Conservation (phyloP, 2,797 vertebrate species). For the Anas bahamensis region DNA sequence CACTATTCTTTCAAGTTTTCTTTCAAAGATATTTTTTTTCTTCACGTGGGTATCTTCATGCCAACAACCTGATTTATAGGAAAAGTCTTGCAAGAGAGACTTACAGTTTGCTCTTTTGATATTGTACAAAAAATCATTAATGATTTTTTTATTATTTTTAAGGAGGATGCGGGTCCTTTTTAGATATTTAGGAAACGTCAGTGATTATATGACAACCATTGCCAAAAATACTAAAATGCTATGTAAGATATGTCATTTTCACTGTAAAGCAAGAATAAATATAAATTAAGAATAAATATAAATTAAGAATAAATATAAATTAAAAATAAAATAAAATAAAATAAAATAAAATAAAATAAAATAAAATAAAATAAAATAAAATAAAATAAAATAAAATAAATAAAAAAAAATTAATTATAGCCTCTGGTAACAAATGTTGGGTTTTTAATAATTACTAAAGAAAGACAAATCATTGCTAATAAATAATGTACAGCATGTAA, state of each 20-base stretch:
- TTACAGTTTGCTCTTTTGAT: background rate
- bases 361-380: background rate
- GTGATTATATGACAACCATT: background rate
- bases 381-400: background rate
- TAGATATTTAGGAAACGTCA: background rate
- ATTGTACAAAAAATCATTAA: background rate
- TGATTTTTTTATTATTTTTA: background rate
- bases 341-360: background rate
- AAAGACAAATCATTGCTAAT: constrained; percentile 33
- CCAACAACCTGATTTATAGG: constrained; percentile 2
- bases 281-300: background rate
- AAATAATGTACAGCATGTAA: background rate
- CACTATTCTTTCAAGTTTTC: background rate
- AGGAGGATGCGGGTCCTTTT: background rate
- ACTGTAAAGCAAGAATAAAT: background rate
- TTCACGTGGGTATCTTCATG: background rate
- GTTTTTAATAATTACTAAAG: constrained; percentile 31
- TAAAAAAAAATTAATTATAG: background rate
- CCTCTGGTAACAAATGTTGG: background rate
- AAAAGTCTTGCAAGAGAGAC: background rate
- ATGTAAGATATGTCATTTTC: background rate
- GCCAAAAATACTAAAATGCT: background rate
- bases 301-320: constrained; percentile 7
- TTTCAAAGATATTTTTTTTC: background rate
- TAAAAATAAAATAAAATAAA: too few species aligned